Base-by-base conservation (phyloP, 2,797 vertebrate genomes). In the Falco novaeseelandiae region DNA sequence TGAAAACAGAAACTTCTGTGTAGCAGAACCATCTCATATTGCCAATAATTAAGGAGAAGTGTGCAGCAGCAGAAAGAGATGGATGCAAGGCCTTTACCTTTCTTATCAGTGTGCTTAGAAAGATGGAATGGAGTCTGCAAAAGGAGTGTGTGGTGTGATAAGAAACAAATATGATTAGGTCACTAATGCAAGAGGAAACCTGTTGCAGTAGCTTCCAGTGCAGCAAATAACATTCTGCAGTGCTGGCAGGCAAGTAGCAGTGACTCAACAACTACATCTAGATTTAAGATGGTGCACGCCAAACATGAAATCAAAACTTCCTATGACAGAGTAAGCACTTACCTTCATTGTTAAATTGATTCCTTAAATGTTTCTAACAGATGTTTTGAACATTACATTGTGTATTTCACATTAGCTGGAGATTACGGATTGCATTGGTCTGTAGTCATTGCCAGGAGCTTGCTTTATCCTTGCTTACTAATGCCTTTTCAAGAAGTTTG, bases 211-310 rank as follows among this genome's bases (percentile, higher is more conserved):
- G 42, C 26, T 94, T 76, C 84, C 90, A 90, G 78, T n/a, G 46
- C 92, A 96, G 94, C 69, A 76, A 82, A 27, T 69, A 63, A 51
- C 57, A 20, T 81, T 91, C 95, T 97, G 95, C 95, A 93, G 83
- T 67, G 76, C 93, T 95, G 93, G 95, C 96, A 79, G 82, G 86
- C 58, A 71, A 95, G 74, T 22, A 81, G 48, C 90, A 72, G 67
- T 97, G 96, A 97, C 92, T 97, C 96, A 97, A 95, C 91, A 90
- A 11, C 91, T 81, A 78, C 17, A 12, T 87, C 87, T 92, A 69
- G 29, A 49, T 90, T 92, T 85, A 69, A 96, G 73, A 69, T 63
- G 85, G 62, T 10, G 55, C 83, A 40, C 15, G 14, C 55, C 83
- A 82, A 86, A 80, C 40, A 59, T 34, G 32, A n/a, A 83, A 65